Percentiles rank a stretch among this genome's conserved stretches.
phyloP scores from a whole-genome alignment of 2,888 invertebrate species.

The Prosapia bicincta region DNA sequence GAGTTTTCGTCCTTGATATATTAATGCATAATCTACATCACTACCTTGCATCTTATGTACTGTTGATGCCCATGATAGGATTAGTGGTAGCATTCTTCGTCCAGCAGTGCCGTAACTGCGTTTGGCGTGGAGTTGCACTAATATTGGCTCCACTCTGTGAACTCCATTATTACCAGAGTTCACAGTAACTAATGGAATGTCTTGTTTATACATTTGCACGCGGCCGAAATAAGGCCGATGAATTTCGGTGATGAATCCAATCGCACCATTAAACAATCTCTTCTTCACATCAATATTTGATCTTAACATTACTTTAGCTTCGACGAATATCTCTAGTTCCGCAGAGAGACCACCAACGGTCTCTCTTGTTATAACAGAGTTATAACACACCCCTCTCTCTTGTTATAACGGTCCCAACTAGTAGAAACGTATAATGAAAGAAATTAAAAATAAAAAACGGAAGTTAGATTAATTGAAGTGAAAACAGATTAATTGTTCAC shows the following conservation, averaged over 20 bases:
- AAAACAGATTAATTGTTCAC: no score
- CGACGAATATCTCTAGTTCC: slow-evolving; percentile 34
- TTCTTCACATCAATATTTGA: slow-evolving; percentile 36
- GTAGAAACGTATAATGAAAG: background rate
- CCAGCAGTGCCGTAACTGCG: slow-evolving; percentile 12
- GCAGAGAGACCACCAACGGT: slow-evolving; percentile 26
- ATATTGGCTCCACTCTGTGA: slow-evolving; percentile 36
- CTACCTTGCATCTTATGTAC: slow-evolving; percentile 17
- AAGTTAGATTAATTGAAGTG: no score
- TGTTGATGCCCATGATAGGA: background rate
- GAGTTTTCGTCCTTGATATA: slow-evolving; percentile 30
- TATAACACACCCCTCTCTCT: no score
- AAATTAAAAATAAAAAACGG: no score
- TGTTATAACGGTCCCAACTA: slow-evolving; percentile 18
- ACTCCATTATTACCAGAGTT: slow-evolving; percentile 9
- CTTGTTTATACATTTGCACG: slow-evolving; percentile 13
- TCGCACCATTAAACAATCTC: slow-evolving; percentile 37
- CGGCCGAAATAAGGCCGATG: slow-evolving; percentile 30
- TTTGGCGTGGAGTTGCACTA: slow-evolving; percentile 27
- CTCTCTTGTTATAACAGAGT: no score
- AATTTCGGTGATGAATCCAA: slow-evolving; percentile 38
- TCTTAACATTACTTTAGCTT: slow-evolving; percentile 38
- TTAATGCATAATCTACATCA: slow-evolving; percentile 31
- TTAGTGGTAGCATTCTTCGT: slow-evolving; percentile 11
- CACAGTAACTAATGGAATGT: slow-evolving; percentile 19